Evolutionary conservation across 2,113 vertebrate species (phyloP), one percentile per base, ranked within the genome.

Genomic region (Cariama cristata): DNA sequence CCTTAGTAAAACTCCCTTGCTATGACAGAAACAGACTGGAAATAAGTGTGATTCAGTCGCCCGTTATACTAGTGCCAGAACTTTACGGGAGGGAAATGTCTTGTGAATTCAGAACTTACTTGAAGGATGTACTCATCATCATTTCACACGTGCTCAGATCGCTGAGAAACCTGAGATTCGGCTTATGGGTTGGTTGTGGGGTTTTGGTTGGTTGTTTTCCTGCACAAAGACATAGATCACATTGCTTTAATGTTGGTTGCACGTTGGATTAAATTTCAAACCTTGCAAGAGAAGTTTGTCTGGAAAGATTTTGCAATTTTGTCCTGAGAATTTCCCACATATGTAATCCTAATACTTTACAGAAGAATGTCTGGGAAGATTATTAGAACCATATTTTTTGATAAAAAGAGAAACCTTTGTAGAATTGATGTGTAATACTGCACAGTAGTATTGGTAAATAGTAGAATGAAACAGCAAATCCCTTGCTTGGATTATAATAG

Each of bases 391-490:
- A 0, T 88, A 21, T 73, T 72, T 96, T 96, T 69, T 79, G 30
- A 87, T 85, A 60, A 50, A 73, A 85, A 85, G 52, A 85, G 74
- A 93, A 93, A n/a, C 19, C 45, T 86, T 72, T 64, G 40, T 93
- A 68, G 45, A 93, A 82, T 30, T 68, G 16, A 40, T 64, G 66
- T 64, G 26, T 72, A 82, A 67, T 86, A 52, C 71, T 68, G 74
- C 71, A 68, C 56, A 76, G 32, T 45, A 24, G 35, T 82, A 7
- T 88, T 76, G 56, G 89, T 93, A 93, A 95, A 87, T 23, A 94
- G 73, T n/a, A 80, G 67, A 85, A 90, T 76, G 86, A 91, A 92
- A 73, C 28, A 73, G 87, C 69, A 96, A 79, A 93, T 95, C 72
- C 59, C 91, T 88, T 94, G 42, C 83, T 93, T 92, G 50, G 27